Conservation (phyloP, 2,888 invertebrate species). For the Plagodis dolabraria region DNA sequence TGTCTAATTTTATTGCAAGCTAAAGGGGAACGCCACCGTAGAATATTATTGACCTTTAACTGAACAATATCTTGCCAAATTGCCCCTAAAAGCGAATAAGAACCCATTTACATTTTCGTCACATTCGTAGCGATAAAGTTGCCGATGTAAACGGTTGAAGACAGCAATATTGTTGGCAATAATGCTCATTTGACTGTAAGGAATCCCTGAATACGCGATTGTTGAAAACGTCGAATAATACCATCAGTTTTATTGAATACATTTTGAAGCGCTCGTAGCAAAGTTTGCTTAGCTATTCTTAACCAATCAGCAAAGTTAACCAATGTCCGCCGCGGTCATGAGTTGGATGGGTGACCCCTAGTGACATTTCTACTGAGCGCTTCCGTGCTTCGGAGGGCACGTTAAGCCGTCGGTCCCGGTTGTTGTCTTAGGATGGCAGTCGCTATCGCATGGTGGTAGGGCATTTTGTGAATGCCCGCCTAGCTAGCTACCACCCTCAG, state of each 20-base stretch:
- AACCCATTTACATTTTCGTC: constrained; percentile 68
- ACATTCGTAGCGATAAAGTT: constrained; percentile 71
- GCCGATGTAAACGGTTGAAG: constrained; percentile 64
- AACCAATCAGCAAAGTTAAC: too few relatives aligned
- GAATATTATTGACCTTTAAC: constrained; percentile 52
- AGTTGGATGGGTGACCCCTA: too few relatives aligned
- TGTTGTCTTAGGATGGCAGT: too few relatives aligned
- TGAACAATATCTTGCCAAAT: constrained; percentile 52
- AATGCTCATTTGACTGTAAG: constrained; percentile 64
- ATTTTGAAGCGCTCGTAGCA: too few relatives aligned
- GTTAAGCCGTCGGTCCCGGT: too few relatives aligned
- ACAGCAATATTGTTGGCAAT: constrained; percentile 64
- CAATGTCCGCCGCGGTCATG: too few relatives aligned
- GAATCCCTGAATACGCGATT: constrained; percentile 55
- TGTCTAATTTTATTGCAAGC: constrained; percentile 27
- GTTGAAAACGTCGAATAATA: constrained; percentile 55
- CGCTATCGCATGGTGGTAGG: too few relatives aligned
- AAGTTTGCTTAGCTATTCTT: too few relatives aligned
- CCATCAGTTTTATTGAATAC: constrained; percentile 45
- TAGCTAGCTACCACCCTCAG: too few relatives aligned
- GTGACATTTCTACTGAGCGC: too few relatives aligned
- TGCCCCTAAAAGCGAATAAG: constrained; percentile 53
- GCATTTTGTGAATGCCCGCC: too few relatives aligned
- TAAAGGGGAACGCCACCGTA: constrained; percentile 28
- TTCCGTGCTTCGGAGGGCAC: too few relatives aligned